Evolutionary conservation across 2,113 vertebrate genomes (phyloP).

Genomic region (Hypomesus transpacificus): DNA sequence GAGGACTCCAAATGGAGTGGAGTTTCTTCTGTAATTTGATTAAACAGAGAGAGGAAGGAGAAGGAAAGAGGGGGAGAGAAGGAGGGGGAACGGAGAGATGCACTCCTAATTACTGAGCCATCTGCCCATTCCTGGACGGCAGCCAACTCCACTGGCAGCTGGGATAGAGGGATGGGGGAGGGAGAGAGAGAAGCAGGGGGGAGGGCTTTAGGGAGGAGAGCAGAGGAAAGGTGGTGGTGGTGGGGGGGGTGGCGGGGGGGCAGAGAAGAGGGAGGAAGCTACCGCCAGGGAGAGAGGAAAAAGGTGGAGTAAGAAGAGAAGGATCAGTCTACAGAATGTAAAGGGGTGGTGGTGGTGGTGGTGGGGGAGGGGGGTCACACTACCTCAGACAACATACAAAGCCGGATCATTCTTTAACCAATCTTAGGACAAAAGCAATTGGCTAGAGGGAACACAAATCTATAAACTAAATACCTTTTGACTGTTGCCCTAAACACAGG

Average conservation of each 20-base stretch:
- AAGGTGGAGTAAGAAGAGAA: conserved; percentile 36
- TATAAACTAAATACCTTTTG: background rate
- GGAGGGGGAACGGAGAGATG: conserved; percentile 69
- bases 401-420: background rate
- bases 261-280: conserved; percentile 38
- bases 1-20: conserved; percentile 56
- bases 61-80: conserved; percentile 27
- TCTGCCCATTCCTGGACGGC: conserved; percentile 81
- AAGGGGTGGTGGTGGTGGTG: background rate
- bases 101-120: conserved; percentile 80
- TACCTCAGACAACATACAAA: background rate
- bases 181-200: conserved; percentile 19
- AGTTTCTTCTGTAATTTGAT: conserved; percentile 79
- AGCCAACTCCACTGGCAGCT: conserved; percentile 81
- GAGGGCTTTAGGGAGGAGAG: conserved; percentile 7
- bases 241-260: conserved; percentile 14
- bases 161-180: conserved; percentile 64
- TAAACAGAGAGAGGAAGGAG: conserved; percentile 67
- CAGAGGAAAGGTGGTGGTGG: conserved; percentile 44
- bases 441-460: background rate
- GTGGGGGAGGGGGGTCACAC: background rate
- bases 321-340: background rate
- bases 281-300: conserved; percentile 51
- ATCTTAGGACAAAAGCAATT: background rate
- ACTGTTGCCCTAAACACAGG: background rate